phyloP scores from a whole-genome alignment of 2,113 vertebrate species.

The Pogonocichla stellata region DNA sequence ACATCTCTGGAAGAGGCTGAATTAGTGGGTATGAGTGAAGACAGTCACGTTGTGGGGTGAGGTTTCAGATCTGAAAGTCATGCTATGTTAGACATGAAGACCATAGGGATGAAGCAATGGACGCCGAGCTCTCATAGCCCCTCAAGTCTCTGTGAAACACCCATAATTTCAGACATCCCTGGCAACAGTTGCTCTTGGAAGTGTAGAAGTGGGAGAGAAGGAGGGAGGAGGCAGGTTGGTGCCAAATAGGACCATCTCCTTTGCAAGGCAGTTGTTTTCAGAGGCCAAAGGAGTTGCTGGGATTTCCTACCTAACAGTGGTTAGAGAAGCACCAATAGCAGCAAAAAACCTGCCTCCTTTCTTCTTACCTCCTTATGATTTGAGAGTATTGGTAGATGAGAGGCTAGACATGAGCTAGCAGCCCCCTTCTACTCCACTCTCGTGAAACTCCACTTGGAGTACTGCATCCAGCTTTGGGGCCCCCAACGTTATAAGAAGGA shows the following conservation, averaged over 20 bases:
- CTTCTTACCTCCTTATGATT: background rate
- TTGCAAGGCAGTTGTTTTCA: background rate
- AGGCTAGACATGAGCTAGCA: background rate
- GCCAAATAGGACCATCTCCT: background rate
- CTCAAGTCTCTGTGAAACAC: background rate
- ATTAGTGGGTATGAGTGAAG: background rate
- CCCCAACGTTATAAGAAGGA: background rate
- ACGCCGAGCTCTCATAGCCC: background rate
- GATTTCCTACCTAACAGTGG: background rate
- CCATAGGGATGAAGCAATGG: background rate
- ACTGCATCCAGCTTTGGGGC: background rate
- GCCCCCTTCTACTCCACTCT: background rate
- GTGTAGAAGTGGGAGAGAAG: background rate
- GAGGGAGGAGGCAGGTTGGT: background rate
- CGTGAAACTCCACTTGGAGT: background rate
- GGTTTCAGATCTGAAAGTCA: background rate
- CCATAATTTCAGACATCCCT: background rate
- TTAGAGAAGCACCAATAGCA: background rate
- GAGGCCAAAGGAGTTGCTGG: background rate
- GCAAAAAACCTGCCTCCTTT: background rate
- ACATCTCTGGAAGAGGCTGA: background rate
- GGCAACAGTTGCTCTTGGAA: background rate
- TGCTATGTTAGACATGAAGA: background rate
- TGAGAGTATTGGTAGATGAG: background rate
- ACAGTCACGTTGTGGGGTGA: background rate